A percentile compares a stretch with the other conserved stretches of the same genome.
Evolutionary conservation across 2,888 invertebrate genomes (phyloP).

Genomic region (Dasysyrphus tricinctus): DNA sequence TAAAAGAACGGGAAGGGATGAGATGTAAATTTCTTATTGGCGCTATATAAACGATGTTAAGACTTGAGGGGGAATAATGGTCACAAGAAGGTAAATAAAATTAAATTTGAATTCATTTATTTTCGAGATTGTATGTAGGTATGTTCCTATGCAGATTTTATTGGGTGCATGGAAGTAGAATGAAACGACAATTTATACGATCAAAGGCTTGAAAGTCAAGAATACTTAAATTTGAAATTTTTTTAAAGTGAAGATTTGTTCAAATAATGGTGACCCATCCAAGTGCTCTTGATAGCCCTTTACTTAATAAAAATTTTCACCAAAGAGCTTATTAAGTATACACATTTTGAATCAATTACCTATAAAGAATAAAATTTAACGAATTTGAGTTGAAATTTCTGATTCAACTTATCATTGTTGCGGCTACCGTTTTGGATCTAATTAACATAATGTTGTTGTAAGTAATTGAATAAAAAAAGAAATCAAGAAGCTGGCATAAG

Average conservation of each 20-base stretch:
- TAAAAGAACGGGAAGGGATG: conserved; percentile 29
- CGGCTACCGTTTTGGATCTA: not conserved
- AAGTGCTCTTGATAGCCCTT: conserved; percentile 52
- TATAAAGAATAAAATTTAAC: conserved; percentile 8
- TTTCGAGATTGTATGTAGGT: conserved; percentile 11
- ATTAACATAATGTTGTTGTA: not conserved
- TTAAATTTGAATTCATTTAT: conserved; percentile 55
- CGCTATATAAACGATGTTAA: conserved; percentile 17
- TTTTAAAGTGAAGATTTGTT: conserved; percentile 37
- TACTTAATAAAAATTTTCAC: conserved; percentile 47
- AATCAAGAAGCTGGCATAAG: not conserved
- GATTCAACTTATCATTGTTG: not conserved
- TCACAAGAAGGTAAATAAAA: conserved; percentile 50
- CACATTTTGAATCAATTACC: conserved; percentile 62
- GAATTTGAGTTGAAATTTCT: not conserved
- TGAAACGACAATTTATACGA: conserved; percentile 55
- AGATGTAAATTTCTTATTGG: conserved; percentile 24
- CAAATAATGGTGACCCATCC: conserved; percentile 48
- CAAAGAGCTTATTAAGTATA: conserved; percentile 56
- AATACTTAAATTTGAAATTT: conserved; percentile 44
- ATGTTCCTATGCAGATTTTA: conserved; percentile 23
- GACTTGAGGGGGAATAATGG: not conserved
- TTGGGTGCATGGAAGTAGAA: conserved; percentile 38
- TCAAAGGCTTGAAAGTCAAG: conserved; percentile 47
- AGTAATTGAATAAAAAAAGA: not conserved